Evolutionary conservation across 2,797 vertebrate genomes (phyloP).

Genomic region (Chiroxiphia lanceolata): DNA sequence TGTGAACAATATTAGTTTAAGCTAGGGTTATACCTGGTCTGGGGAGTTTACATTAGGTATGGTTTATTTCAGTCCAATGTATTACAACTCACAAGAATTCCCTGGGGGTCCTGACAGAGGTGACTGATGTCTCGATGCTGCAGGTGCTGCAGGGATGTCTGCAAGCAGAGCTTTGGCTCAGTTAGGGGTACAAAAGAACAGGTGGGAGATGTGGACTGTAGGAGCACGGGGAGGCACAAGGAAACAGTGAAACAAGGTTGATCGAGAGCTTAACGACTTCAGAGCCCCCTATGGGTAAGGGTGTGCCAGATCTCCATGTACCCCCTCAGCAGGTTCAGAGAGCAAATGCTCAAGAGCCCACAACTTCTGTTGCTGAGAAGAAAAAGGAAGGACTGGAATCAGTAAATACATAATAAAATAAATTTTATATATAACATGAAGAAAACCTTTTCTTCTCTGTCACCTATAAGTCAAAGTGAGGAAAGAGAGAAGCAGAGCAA

Average conservation of each 20-base stretch:
- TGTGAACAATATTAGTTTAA: not conserved
- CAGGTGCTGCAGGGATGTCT: not conserved
- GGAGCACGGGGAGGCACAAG: not conserved
- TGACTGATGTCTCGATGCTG: not conserved
- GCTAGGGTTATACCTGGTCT: not conserved
- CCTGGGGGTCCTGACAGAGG: not conserved
- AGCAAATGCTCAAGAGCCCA: not conserved
- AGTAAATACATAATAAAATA: not conserved
- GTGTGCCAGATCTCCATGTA: not conserved
- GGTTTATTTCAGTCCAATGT: not conserved
- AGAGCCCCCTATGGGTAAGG: not conserved
- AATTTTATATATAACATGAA: not conserved
- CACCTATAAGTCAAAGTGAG: not conserved
- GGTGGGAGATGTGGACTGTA: not conserved
- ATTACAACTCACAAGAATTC: not conserved
- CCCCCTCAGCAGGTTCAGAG: not conserved
- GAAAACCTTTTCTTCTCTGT: not conserved
- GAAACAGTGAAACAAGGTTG: not conserved
- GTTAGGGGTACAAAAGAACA: not conserved
- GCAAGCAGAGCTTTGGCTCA: not conserved
- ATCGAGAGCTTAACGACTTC: not conserved
- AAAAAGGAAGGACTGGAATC: not conserved
- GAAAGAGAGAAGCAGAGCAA: not conserved
- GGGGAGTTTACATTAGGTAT: not conserved
- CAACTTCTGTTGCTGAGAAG: not conserved